Evolutionary conservation across 1,140 invertebrate genomes (phyloP), one percentile per base, ranked within the genome.

Genomic region (Anastrepha ludens): DNA sequence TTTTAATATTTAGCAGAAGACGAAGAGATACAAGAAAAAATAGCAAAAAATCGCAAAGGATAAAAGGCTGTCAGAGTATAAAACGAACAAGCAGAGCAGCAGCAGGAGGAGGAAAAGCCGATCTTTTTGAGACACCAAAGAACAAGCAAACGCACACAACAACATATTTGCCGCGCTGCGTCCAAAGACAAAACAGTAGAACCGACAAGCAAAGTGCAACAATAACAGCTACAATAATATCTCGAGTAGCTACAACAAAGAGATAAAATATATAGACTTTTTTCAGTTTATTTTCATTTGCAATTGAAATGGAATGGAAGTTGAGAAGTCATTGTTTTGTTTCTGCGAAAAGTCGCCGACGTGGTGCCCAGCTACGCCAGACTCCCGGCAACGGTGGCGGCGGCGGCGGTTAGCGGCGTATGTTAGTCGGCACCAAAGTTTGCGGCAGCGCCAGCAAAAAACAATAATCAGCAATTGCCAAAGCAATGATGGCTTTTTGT

Each of bases 231-330:
- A 62, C 60, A 62, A 62, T n/a, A 62, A 62, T 13, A 62, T 4
- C 15, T 17, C 60, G 15, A 5, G n/a, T 17, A 62, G 29, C 29
- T 29, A 29, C 29, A 29, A 29, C 29, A 29, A 29, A 29, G 29
- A 29, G 29, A 29, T 29, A 29, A 29, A 29, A 29, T 29, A 29
- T 29, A 29, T 29, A 29, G 29, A 29, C 29, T 29, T 41, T 47
- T 17, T 13, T 81, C 74, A 7, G 47, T 81, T 81, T 81, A 81
- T 81, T 81, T 81, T 81, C 17, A 13, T 81, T 81, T 81, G 50
- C 55, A 81, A 55, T 81, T 81, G 74, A 50, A 81, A 81, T 81
- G 44, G 44, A 81, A 81, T 81, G 74, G 74, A 81, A 81, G 47
- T 81, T 81, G 74, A 81, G 74, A 50, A 81, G 74, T 55, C 70